A percentile compares a stretch with the other conserved stretches of the same genome.
phyloP scores from a whole-genome alignment of 2,888 invertebrate genomes.

The Celastrina argiolus region DNA sequence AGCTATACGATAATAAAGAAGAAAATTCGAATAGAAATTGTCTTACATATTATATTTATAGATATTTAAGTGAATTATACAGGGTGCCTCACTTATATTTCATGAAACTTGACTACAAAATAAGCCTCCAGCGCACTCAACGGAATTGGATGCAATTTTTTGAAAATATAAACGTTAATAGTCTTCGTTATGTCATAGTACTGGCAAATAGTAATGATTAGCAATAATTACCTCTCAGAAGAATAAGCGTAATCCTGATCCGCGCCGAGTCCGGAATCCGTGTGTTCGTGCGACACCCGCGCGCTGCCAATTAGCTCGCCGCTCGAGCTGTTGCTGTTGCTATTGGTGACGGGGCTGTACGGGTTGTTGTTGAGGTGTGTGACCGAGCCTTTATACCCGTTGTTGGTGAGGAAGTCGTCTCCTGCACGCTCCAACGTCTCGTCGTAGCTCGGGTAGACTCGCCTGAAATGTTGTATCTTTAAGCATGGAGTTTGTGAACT shows the following conservation, averaged over 20 bases:
- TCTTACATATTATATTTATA: too few relatives aligned
- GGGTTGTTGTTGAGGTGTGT: slow-evolving; percentile 69
- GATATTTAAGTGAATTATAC: too few relatives aligned
- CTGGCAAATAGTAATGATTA: too few relatives aligned
- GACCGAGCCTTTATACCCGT: slow-evolving; percentile 63
- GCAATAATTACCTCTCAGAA: slow-evolving; percentile 77
- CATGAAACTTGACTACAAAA: too few relatives aligned
- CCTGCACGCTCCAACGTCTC: slow-evolving; percentile 53
- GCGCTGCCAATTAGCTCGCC: slow-evolving; percentile 73
- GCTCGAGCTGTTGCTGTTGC: slow-evolving; percentile 74
- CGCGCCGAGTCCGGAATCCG: slow-evolving; percentile 86
- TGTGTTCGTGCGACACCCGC: slow-evolving; percentile 84
- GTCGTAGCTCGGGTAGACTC: slow-evolving; percentile 65
- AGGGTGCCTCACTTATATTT: too few relatives aligned
- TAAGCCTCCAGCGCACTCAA: too few relatives aligned
- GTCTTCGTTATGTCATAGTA: too few relatives aligned
- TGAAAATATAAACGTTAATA: too few relatives aligned
- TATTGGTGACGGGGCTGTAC: slow-evolving; percentile 71
- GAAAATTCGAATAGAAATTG: background rate
- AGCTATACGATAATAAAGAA: background rate
- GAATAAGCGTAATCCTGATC: slow-evolving; percentile 86
- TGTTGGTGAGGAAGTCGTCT: slow-evolving; percentile 67
- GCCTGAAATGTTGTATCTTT: slow-evolving; percentile 44
- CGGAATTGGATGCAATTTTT: too few relatives aligned
- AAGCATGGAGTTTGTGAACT: background rate